Evolutionary conservation across 2,113 vertebrate species (phyloP).

Genomic region (Chauna torquata): DNA sequence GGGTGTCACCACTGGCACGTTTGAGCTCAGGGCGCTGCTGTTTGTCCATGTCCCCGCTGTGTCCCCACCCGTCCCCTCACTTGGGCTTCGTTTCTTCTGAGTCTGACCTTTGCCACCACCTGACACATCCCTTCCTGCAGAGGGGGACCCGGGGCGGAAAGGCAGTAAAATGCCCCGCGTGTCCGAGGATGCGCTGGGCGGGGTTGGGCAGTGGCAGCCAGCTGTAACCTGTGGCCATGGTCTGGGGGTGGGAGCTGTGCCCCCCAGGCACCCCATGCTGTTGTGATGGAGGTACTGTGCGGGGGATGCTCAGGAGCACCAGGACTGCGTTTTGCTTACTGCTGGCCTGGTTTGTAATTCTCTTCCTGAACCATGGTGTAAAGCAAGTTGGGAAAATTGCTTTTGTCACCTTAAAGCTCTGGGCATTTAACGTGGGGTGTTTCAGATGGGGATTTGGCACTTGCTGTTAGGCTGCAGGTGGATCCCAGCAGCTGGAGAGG

Average conservation of each 20-base stretch:
- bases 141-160: neutral
- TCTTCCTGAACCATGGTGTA: neutral
- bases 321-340: neutral
- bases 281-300: neutral
- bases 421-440: neutral
- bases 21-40: no score
- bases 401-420: neutral
- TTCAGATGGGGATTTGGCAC: neutral
- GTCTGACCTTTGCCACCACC: neutral
- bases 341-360: neutral
- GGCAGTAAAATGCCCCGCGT: rapidly evolving
- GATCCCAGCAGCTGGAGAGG: neutral
- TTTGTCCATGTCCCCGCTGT: neutral
- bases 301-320: neutral
- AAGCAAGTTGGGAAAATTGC: neutral
- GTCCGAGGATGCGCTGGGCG: neutral
- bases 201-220: no score
- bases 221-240: neutral
- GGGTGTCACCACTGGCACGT: neutral
- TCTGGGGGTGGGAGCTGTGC: neutral
- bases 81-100: neutral
- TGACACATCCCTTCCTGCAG: rapidly evolving
- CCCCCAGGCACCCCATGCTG: no score
- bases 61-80: no score
- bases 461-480: neutral